Percentiles rank a stretch among this genome's conserved stretches.
Evolutionary conservation across 2,113 vertebrate species (phyloP).

Genomic region (Neolamprologus tretocephalus): DNA sequence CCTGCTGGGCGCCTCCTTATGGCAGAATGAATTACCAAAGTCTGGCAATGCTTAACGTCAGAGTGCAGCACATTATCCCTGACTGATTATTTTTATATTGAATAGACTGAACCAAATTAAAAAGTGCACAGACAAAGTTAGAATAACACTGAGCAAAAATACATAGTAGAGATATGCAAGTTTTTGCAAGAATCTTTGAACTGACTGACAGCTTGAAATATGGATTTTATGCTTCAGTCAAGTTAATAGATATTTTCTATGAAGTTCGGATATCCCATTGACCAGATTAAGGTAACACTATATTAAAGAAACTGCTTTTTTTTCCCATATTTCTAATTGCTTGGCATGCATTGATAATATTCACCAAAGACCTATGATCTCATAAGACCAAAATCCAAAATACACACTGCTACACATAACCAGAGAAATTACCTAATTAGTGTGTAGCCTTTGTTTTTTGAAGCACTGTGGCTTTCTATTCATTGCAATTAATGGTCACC

Average conservation of each 20-base stretch:
- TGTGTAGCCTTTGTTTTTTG: background rate
- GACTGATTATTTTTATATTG: slow-evolving; percentile 27
- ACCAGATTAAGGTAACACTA: background rate
- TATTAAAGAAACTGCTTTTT: background rate
- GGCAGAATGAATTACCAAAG: slow-evolving; percentile 30
- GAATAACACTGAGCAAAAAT: background rate
- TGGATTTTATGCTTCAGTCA: background rate
- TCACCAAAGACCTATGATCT: background rate
- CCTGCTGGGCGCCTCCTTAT: slow-evolving; percentile 46
- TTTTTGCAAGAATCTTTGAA: background rate
- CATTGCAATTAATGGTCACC: background rate
- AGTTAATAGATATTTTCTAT: background rate
- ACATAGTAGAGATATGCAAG: background rate
- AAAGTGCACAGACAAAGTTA: background rate
- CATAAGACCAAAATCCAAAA: background rate
- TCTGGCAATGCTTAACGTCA: slow-evolving; percentile 30
- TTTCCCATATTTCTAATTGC: background rate
- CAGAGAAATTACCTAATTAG: background rate
- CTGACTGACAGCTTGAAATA: background rate
- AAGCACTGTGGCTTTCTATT: background rate
- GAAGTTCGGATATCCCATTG: background rate
- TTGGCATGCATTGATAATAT: background rate
- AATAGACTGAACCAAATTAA: background rate
- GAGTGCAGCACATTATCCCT: slow-evolving; percentile 16
- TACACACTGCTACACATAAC: background rate